A percentile compares a stretch with the other conserved stretches of the same genome.
Conservation (phyloP, 92 coral and sea anemone species). For the Plumapathes pennacea region DNA sequence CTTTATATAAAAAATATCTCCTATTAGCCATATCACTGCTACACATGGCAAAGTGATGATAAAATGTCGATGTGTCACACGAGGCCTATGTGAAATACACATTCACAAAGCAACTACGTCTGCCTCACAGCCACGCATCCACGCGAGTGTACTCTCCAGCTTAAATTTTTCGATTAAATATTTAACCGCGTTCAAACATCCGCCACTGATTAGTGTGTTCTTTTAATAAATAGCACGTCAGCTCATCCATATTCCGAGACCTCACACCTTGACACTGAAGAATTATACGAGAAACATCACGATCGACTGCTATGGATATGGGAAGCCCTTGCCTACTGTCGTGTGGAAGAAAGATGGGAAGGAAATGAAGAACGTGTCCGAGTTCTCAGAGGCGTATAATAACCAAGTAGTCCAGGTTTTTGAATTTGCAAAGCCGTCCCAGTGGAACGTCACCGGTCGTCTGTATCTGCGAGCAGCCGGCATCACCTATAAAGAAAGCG, state of each 20-base stretch:
- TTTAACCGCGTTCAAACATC: neutral
- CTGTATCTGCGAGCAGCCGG: constrained; percentile 60
- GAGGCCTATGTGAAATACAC: neutral
- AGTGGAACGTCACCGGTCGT: constrained; percentile 45
- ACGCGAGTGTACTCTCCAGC: too few species aligned
- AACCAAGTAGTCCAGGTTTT: constrained; percentile 37
- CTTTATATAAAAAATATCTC: neutral
- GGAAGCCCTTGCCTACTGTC: constrained; percentile 48
- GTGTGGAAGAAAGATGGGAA: constrained; percentile 24
- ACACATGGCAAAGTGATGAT: too few species aligned
- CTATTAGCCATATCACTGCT: too few species aligned
- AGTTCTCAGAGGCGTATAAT: neutral
- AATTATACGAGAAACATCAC: constrained; percentile 7
- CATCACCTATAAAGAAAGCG: constrained; percentile 50
- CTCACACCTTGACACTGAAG: constrained; percentile 8
- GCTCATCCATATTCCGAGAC: constrained; percentile 1
- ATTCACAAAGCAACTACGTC: too few species aligned
- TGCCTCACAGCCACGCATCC: too few species aligned
- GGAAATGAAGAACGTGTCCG: constrained; percentile 1
- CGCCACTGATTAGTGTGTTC: neutral
- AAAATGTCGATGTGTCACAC: too few species aligned
- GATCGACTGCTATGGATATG: constrained; percentile 58
- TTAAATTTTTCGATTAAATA: too few species aligned
- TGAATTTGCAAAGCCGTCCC: constrained; percentile 1
- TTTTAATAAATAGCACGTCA: neutral